A percentile compares a stretch with the other conserved stretches of the same genome.
These are phyloP conservation scores for Neoniphon sammara DNA, from an alignment of 2,797 vertebrate species.

Conservation along the genomic window DNA sequence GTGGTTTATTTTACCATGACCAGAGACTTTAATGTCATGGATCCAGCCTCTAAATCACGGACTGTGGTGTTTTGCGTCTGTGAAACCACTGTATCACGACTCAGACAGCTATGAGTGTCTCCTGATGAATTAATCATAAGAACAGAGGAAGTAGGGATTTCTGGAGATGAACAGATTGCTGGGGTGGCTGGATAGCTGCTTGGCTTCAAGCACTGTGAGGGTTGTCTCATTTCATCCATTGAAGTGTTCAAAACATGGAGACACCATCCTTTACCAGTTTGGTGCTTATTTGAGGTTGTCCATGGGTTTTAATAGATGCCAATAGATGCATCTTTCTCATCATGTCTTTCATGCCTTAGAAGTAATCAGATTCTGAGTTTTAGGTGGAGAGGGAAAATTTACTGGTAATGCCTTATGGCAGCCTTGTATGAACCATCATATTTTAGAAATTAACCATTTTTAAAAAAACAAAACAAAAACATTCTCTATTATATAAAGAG, in stretches of 20 bases:
- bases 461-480: too few relatives aligned
- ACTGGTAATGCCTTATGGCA: neutral
- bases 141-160: slow-evolving; percentile 44
- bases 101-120: slow-evolving; percentile 38
- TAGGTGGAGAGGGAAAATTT: slow-evolving; percentile 24
- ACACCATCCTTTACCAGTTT: slow-evolving; percentile 44
- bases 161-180: slow-evolving; percentile 27
- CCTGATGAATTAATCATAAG: slow-evolving; percentile 41
- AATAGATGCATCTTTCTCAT: slow-evolving; percentile 60
- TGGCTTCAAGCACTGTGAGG: slow-evolving; percentile 20
- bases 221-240: slow-evolving; percentile 51
- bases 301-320: slow-evolving; percentile 63
- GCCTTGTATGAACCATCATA: neutral
- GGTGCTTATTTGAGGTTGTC: slow-evolving; percentile 55
- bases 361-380: too few relatives aligned
- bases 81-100: slow-evolving; percentile 4
- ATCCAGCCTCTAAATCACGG: too few relatives aligned
- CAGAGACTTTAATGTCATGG: too few relatives aligned
- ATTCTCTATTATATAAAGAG: neutral
- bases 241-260: slow-evolving; percentile 37
- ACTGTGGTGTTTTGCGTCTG: too few relatives aligned
- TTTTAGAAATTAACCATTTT: neutral
- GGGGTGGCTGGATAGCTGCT: slow-evolving; percentile 32
- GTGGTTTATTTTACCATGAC: neutral
- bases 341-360: slow-evolving; percentile 48